phyloP scores from a whole-genome alignment of 1,140 invertebrate genomes.

The Aphelinus certus region DNA sequence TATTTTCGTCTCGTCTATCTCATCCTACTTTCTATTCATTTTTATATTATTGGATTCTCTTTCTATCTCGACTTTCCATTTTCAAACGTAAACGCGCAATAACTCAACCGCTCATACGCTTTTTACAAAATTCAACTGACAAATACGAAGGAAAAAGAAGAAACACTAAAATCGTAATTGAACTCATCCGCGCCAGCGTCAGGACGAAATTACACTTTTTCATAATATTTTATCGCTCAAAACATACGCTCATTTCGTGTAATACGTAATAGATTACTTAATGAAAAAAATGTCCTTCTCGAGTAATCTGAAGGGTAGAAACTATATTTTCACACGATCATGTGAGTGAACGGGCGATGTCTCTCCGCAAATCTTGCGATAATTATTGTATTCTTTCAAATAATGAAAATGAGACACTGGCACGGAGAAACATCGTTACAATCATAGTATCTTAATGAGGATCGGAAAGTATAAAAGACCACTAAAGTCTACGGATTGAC shows the following conservation, averaged over 20 bases:
- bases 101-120: constrained; percentile 19
- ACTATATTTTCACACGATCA: constrained; percentile 10
- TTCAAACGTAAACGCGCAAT: constrained; percentile 14
- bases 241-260: not conserved
- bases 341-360: constrained; percentile 8
- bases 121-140: constrained; percentile 40
- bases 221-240: constrained; percentile 1
- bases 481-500: not conserved
- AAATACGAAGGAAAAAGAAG: constrained; percentile 25
- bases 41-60: not conserved
- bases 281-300: not conserved
- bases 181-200: constrained; percentile 33
- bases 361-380: constrained; percentile 8
- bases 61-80: not conserved
- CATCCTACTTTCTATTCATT: constrained; percentile 2
- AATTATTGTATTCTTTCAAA: not conserved
- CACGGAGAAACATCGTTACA: constrained; percentile 33
- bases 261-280: not conserved
- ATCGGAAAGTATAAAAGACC: constrained; percentile 14
- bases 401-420: constrained; percentile 7
- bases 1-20: constrained; percentile 12
- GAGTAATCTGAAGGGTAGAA: not conserved
- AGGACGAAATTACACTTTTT: constrained; percentile 28
- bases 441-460: constrained; percentile 13
- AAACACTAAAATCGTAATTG: constrained; percentile 15